Evolutionary conservation across 2,888 invertebrate species (phyloP).

Genomic region (Limenitis camilla): DNA sequence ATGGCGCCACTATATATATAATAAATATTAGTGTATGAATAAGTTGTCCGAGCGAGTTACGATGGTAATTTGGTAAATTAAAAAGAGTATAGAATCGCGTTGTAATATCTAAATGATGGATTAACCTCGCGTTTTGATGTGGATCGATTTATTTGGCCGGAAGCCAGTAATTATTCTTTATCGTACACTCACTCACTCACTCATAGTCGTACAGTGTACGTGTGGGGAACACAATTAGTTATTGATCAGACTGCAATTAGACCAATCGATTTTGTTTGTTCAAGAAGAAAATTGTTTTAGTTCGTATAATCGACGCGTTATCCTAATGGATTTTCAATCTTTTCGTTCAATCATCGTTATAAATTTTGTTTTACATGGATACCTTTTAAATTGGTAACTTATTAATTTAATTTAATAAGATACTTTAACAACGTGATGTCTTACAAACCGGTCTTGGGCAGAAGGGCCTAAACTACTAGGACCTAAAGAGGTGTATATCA

Average conservation of each 20-base stretch:
- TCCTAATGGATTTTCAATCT: slow-evolving; percentile 61
- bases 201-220: slow-evolving; percentile 37
- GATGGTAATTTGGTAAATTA: slow-evolving; percentile 71
- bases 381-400: slow-evolving; percentile 33
- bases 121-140: slow-evolving; percentile 72
- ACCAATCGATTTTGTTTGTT: slow-evolving; percentile 73
- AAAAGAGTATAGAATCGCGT: slow-evolving; percentile 70
- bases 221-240: slow-evolving; percentile 73
- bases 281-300: slow-evolving; percentile 74
- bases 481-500: no score
- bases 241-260: slow-evolving; percentile 73
- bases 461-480: no score
- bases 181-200: slow-evolving; percentile 31
- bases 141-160: slow-evolving; percentile 73
- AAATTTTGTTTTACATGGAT: slow-evolving; percentile 1
- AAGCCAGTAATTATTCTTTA: slow-evolving; percentile 73
- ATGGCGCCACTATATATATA: no score
- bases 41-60: slow-evolving; percentile 44
- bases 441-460: no score
- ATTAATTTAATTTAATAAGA: no score
- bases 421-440: no score
- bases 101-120: slow-evolving; percentile 74
- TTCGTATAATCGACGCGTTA: slow-evolving; percentile 63
- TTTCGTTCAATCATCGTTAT: slow-evolving; percentile 35
- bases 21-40: no score